Base-by-base conservation (phyloP, 2,113 vertebrate species). In the Paraplagusia blochii region DNA sequence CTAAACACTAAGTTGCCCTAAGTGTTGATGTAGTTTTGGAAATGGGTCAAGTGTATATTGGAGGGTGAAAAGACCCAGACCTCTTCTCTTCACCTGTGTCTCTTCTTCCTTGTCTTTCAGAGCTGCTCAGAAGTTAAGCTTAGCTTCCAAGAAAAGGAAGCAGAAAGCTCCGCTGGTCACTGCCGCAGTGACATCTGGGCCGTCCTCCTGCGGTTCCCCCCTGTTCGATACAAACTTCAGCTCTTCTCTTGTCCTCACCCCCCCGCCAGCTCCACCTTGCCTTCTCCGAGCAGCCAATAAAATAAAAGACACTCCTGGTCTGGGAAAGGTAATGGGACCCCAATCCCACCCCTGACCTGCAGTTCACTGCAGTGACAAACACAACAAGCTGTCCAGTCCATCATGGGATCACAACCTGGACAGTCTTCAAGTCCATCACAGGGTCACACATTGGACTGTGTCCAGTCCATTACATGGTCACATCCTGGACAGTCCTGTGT, bases 141-240 rank as follows among this genome's bases (percentile, higher is more conserved):
- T 98, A 34, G 93, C 97, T 1, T 98, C 97, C 45, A 98, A 97
- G 85, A 99, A 98, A 91, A 98, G 96, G 92, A 98, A 98, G 79
- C 95, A 95, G 63, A 88, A 85, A 15, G 68, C 68, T 0, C 15
- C 61, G 0, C 33, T 64, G 0, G 73, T 38, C 18, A 6, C 92
- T 82, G 50, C 69, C 9, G 69, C 79, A 5, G 77, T 92, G 22
- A 86, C 93, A 17, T 89, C 92, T 1, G 76, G 94, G 0, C 85
- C 91, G 0, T 86, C 89, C 0, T 85, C 81, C 4, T 90, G 90
- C 0, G 95, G 96, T 64, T 91, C 92, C 0, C 93, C 92, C 9
- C 91, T 94, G 53, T 98, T 99, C 67, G 90, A 94, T 45, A 98
- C 97, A 53, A 97, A 93, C 81, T 99, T 98, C 86, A 94, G 94